Conservation (phyloP, 2,113 vertebrate species). For the Acanthisitta chloris region DNA sequence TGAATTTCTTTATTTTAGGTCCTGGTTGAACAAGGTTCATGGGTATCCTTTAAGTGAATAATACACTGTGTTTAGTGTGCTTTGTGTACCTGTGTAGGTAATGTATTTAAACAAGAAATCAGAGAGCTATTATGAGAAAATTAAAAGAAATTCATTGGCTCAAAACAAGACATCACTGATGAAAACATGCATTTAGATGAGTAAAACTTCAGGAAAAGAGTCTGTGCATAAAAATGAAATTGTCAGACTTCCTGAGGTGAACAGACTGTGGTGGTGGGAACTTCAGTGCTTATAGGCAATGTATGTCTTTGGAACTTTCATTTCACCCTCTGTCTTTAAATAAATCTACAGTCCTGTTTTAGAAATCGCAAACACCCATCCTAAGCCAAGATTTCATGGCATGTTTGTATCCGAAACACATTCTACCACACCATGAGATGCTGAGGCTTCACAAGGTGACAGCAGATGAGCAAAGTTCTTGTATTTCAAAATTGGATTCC, state of each 20-base stretch:
- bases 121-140: not conserved
- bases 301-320: not conserved
- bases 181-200: not conserved
- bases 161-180: not conserved
- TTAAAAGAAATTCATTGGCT: not conserved
- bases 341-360: not conserved
- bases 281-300: not conserved
- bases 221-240: not conserved
- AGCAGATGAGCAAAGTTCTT: not conserved
- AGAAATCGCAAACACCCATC: not conserved
- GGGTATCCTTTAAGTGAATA: not conserved
- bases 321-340: not conserved
- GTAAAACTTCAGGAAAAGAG: not conserved
- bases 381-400: not conserved
- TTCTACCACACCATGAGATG: not conserved
- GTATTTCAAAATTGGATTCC: not conserved
- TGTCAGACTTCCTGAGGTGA: not conserved
- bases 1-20: not conserved
- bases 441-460: not conserved
- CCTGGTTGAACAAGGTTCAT: not conserved
- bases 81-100: not conserved
- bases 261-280: not conserved
- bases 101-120: not conserved
- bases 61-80: not conserved
- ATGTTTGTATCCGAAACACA: not conserved